Conservation (phyloP, 2,113 vertebrate genomes). For the Vidua macroura region DNA sequence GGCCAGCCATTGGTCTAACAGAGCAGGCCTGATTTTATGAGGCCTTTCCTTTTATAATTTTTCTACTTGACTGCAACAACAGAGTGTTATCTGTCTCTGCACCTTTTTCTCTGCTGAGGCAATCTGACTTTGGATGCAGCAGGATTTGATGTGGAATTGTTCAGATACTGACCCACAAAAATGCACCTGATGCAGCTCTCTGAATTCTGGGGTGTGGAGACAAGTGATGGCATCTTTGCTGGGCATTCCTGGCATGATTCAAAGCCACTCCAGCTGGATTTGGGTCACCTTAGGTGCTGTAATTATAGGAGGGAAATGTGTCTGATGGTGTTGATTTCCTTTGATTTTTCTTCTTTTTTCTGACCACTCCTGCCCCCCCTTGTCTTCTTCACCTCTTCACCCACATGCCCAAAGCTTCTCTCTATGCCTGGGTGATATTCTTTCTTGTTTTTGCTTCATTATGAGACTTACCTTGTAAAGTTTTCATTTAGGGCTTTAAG, state of each 20-base stretch:
- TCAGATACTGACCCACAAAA: background rate
- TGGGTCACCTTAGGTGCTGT: background rate
- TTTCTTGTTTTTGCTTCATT: background rate
- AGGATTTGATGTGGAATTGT: background rate
- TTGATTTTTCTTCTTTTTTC: background rate
- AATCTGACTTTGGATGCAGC: background rate
- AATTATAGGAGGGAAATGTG: background rate
- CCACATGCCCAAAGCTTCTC: background rate
- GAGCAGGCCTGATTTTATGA: background rate
- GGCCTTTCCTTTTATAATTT: background rate
- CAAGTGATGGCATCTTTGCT: background rate
- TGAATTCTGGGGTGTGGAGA: background rate
- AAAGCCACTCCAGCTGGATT: too few relatives aligned
- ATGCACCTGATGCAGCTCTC: background rate
- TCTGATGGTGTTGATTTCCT: background rate
- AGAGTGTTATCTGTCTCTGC: background rate
- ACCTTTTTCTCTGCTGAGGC: background rate
- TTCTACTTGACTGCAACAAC: background rate
- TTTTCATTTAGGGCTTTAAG: background rate
- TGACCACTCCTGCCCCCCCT: background rate
- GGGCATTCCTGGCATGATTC: background rate
- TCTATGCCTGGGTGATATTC: too few relatives aligned
- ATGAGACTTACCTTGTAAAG: background rate
- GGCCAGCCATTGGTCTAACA: background rate
- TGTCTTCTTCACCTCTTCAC: background rate